A percentile compares a stretch with the other conserved stretches of the same genome.
Conservation (phyloP, 2,888 invertebrate genomes). For the Agrotis clavis region DNA sequence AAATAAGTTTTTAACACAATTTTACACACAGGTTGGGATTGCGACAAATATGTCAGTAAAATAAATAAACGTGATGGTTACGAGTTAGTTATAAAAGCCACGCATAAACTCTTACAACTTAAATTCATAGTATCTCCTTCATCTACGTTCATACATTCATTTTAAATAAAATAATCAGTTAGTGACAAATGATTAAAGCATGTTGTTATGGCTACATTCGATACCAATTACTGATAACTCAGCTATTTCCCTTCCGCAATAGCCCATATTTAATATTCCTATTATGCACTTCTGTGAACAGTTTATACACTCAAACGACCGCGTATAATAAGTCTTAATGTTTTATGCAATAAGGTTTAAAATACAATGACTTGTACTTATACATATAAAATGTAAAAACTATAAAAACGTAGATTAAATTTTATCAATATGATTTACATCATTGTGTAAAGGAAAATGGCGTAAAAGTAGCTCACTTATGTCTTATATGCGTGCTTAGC, state of each 20-base stretch:
- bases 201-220: conserved; percentile 19
- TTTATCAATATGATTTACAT: conserved; percentile 1
- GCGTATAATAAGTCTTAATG: neutral
- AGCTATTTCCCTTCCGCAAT: conserved; percentile 7
- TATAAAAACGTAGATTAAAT: conserved; percentile 1
- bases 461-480: conserved; percentile 2
- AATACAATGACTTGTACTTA: neutral
- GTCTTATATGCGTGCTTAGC: conserved; percentile 5
- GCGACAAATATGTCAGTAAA: too few relatives aligned
- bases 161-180: neutral
- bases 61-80: too few relatives aligned
- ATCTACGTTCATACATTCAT: too few relatives aligned
- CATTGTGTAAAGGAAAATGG: conserved; percentile 23
- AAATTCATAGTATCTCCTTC: too few relatives aligned
- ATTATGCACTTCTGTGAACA: conserved; percentile 20
- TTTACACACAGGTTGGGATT: too few relatives aligned
- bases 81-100: too few relatives aligned
- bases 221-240: conserved; percentile 8
- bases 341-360: neutral
- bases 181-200: neutral
- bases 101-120: too few relatives aligned
- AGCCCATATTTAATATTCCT: neutral
- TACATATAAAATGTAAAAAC: neutral
- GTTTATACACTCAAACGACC: neutral
- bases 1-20: too few relatives aligned